Evolutionary conservation across 1,140 invertebrate genomes (phyloP).

Genomic region (Papilio machaon): DNA sequence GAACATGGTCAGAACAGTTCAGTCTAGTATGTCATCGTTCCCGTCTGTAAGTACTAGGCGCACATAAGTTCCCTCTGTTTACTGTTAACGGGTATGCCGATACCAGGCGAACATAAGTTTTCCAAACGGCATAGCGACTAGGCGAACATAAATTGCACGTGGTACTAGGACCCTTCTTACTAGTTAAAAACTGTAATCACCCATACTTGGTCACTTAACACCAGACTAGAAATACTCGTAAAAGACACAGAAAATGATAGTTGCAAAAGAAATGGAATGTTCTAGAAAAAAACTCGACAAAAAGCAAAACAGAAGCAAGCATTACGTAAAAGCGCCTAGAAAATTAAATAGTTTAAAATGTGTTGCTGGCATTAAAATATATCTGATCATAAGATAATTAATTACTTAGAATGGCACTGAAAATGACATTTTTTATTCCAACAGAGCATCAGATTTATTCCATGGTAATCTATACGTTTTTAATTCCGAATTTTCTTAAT

Average conservation of each 20-base stretch:
- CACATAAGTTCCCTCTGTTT: neutral
- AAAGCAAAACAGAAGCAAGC: neutral
- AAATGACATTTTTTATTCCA: too few relatives aligned
- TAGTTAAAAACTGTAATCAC: neutral
- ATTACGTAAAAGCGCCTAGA: neutral
- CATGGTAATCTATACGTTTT: too few relatives aligned
- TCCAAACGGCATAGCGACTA: neutral
- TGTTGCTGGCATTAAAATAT: slow-evolving; percentile 23
- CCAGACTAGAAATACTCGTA: neutral
- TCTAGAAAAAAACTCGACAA: neutral
- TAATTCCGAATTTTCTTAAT: neutral
- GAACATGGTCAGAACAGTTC: neutral
- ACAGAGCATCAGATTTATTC: too few relatives aligned
- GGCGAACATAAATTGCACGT: neutral
- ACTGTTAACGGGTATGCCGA: neutral
- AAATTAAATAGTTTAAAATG: slow-evolving; percentile 14
- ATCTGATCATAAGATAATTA: too few relatives aligned
- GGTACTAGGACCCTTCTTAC: neutral
- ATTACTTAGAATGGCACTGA: too few relatives aligned
- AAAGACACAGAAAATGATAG: neutral
- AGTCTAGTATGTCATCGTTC: neutral
- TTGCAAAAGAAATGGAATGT: neutral
- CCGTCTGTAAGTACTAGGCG: neutral
- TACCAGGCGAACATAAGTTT: slow-evolving; percentile 17
- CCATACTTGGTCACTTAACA: neutral